These are phyloP conservation scores for Falco naumanni DNA, from an alignment of 2,797 vertebrate genomes.

Conservation along the genomic window DNA sequence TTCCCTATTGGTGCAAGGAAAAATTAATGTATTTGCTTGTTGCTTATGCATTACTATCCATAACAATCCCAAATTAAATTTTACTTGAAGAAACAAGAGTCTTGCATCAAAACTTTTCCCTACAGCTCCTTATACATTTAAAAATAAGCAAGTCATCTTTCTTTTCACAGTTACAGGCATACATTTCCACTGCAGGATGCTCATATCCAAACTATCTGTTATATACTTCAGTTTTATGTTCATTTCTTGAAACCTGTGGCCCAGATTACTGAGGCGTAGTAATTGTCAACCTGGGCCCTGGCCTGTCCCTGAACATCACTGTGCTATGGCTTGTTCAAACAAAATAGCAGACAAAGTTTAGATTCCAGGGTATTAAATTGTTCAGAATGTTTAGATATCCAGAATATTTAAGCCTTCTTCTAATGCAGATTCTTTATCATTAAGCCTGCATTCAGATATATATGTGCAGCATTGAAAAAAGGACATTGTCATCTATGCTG, in stretches of 20 bases:
- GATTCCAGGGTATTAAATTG: not conserved
- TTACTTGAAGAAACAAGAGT: not conserved
- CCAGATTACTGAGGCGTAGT: not conserved
- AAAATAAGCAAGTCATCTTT: not conserved
- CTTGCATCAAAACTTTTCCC: not conserved
- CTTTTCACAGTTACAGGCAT: not conserved
- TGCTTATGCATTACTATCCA: conserved; percentile 39
- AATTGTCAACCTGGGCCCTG: not conserved
- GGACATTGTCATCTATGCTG: not conserved
- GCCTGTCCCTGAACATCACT: not conserved
- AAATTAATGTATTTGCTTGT: conserved; percentile 32
- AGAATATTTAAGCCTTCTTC: not conserved
- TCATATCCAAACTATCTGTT: not conserved
- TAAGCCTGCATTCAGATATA: not conserved
- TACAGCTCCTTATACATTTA: not conserved
- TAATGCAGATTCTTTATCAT: not conserved
- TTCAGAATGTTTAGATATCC: not conserved
- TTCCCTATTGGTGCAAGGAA: not conserved
- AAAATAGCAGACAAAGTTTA: not conserved
- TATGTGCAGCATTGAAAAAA: not conserved
- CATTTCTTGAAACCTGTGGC: not conserved
- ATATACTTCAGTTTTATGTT: not conserved
- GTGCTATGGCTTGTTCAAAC: not conserved
- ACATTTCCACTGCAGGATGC: not conserved
- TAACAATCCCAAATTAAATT: conserved; percentile 56